Evolutionary conservation across 2,888 invertebrate species (phyloP), one percentile per base, ranked within the genome.

Genomic region (Dasysyrphus tricinctus): DNA sequence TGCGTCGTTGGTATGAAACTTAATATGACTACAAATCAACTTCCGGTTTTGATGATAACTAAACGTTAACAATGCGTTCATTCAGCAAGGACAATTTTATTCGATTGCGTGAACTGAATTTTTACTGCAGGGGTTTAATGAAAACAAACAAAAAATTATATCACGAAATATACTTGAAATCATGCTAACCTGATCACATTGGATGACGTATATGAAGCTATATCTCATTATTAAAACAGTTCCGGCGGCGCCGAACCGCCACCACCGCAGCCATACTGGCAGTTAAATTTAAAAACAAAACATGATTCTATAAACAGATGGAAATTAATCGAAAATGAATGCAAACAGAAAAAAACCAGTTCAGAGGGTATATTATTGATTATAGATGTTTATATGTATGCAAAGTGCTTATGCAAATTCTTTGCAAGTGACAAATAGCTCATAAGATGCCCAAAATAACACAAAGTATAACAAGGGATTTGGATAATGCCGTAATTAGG

Each of bases 1-100:
- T 44, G 11, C 11, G 42, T 42, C n/a, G n/a, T 39, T 39, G 2
- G 34, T 6, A 9, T 9, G 2, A 29, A 16, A 57, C 34, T 32
- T 3, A n/a, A 59, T 39, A 34, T 32, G 32, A 34, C n/a, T 34
- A 16, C 59, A 39, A 59, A 59, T 39, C 3, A 59, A 39, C 39
- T 59, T 59, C 59, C 59, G 59, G 59, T 34, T 24, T 24, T 12
- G 19, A 19, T 59, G 32, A n/a, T n/a, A n/a, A n/a, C n/a, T n/a
- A 56, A 14, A 56, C 16, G 3, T 59, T 19, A 59, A 24, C 19
- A 59, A 59, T 59, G 59, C 16, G 59, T 19, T 39, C 56, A 16
- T 39, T 59, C 7, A 39, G 59, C 59, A 59, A 59, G 59, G 59
- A 59, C 59, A 59, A 39, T 39, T 59, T 59, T 44, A 39, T 19